phyloP scores from a whole-genome alignment of 2,888 invertebrate genomes.

The Brachynemurus nebulosus region DNA sequence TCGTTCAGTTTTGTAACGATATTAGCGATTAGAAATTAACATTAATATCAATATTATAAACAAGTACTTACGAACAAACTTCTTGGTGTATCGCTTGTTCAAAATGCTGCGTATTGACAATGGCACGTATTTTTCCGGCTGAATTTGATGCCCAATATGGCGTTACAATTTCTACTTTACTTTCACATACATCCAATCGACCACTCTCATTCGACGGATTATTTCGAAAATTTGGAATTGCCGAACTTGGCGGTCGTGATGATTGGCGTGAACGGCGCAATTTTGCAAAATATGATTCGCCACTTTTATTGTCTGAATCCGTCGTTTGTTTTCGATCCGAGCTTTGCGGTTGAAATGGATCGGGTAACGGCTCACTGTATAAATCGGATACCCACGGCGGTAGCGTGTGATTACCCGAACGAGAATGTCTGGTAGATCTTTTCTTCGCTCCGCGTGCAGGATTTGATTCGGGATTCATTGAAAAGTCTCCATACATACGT shows the following conservation, averaged over 20 bases:
- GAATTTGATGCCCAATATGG: constrained; percentile 93
- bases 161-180: constrained; percentile 82
- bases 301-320: too few species aligned
- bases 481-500: constrained; percentile 86
- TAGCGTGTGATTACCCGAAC: constrained; percentile 26
- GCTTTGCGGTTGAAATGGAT: constrained; percentile 19
- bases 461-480: constrained; percentile 41
- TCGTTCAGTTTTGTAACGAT: too few species aligned
- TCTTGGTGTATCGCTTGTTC: constrained; percentile 92
- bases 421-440: constrained; percentile 32
- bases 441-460: constrained; percentile 36
- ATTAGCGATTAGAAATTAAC: too few species aligned
- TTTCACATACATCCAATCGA: constrained; percentile 74
- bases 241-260: constrained; percentile 34
- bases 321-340: constrained; percentile 23
- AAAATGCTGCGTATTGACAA: constrained; percentile 88
- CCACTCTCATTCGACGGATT: constrained; percentile 39
- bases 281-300: constrained; percentile 40
- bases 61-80: constrained; percentile 77
- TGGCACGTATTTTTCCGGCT: constrained; percentile 78
- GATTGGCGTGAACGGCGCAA: constrained; percentile 40
- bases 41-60: too few species aligned
- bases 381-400: constrained; percentile 44
- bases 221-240: constrained; percentile 29
- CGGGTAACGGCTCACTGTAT: constrained; percentile 34